Conservation (phyloP, 2,113 vertebrate genomes). For the Labeo rohita region DNA sequence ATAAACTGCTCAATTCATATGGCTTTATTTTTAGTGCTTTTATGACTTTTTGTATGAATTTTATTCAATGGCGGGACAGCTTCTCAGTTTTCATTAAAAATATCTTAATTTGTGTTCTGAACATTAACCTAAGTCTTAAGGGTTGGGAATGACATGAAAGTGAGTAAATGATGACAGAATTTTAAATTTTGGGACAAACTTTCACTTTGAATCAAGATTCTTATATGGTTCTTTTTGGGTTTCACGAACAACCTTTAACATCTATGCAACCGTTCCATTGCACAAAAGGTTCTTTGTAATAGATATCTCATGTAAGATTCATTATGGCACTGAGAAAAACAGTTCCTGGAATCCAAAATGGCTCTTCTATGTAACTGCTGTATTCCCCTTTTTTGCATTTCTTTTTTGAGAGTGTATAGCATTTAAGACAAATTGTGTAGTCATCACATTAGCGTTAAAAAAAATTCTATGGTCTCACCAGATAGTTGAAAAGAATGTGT, state of each 20-base stretch:
- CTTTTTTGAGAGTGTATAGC: background rate
- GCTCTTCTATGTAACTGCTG: background rate
- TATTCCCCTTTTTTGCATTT: background rate
- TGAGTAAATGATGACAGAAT: background rate
- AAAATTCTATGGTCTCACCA: constrained; percentile 78
- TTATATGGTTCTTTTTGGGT: background rate
- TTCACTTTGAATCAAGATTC: background rate
- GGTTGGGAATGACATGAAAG: background rate
- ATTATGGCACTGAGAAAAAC: background rate
- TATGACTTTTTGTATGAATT: background rate
- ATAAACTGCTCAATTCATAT: background rate
- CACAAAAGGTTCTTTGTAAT: background rate
- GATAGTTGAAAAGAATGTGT: constrained; percentile 97
- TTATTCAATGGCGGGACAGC: background rate
- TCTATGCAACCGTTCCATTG: too few species aligned
- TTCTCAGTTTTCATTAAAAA: background rate
- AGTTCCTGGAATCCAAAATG: background rate
- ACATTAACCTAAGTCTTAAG: background rate
- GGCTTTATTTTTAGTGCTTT: background rate
- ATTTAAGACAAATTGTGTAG: background rate
- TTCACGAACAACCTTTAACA: background rate
- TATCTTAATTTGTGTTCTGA: background rate
- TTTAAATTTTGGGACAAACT: background rate
- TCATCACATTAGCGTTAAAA: background rate
- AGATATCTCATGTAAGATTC: background rate